A percentile compares a stretch with the other conserved stretches of the same genome.
These are phyloP conservation scores for Neotoma lepida DNA, from an alignment of 2,113 vertebrate genomes.

Conservation along the genomic window DNA sequence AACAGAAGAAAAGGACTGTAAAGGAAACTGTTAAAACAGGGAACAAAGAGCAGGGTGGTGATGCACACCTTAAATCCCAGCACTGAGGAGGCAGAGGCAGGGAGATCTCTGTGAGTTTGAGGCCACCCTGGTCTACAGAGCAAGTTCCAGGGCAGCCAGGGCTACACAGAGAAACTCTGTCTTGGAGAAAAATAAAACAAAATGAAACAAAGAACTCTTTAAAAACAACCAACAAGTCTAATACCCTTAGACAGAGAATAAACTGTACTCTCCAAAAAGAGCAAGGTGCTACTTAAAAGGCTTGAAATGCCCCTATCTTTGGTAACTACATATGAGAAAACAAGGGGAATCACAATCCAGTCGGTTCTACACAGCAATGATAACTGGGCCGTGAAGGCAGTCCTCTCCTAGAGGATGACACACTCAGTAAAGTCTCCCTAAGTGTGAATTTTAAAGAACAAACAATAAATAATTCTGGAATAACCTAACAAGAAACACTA, in stretches of 20 bases:
- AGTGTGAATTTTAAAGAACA: not conserved
- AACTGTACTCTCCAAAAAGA: not conserved
- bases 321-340: not conserved
- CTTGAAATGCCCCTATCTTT: not conserved
- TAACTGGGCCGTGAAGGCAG: not conserved
- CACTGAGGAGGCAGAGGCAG: not conserved
- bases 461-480: slow-evolving; percentile 11
- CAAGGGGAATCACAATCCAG: not conserved
- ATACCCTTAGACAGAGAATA: not conserved
- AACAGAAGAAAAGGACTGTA: not conserved
- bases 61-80: not conserved
- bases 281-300: slow-evolving; percentile 20
- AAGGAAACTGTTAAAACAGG: not conserved
- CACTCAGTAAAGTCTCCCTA: not conserved
- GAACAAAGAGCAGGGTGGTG: not conserved
- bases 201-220: not conserved
- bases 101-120: not conserved
- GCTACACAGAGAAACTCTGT: not conserved
- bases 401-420: not conserved
- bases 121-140: too few species aligned
- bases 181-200: not conserved
- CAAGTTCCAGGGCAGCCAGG: not conserved
- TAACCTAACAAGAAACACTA: not conserved
- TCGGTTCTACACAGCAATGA: not conserved
- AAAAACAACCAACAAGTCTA: not conserved